Evolutionary conservation across 2,888 invertebrate species (phyloP).

Genomic region (Amiota mariae): DNA sequence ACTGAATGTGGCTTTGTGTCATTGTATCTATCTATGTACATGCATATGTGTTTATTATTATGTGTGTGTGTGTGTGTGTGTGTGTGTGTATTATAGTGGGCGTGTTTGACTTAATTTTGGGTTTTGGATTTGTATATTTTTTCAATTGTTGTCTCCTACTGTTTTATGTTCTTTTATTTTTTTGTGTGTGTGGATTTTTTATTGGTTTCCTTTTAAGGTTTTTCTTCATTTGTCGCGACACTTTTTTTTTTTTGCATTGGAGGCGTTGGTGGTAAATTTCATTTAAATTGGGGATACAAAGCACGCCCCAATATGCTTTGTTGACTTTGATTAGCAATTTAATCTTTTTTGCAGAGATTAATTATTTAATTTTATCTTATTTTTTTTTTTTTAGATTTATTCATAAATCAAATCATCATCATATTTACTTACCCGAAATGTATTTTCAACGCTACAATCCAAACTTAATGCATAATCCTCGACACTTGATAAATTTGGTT

Average conservation of each 20-base stretch:
- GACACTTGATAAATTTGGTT: constrained; percentile 49
- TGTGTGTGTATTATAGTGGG: constrained; percentile 58
- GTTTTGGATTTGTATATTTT: constrained; percentile 30
- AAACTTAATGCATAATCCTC: constrained; percentile 67
- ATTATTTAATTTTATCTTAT: neutral
- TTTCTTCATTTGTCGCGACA: constrained; percentile 9
- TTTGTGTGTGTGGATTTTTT: constrained; percentile 31
- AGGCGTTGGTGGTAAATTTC: no score
- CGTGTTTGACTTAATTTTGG: constrained; percentile 52
- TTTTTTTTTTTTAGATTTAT: constrained; percentile 34
- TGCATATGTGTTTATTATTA: no score
- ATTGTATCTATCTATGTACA: no score
- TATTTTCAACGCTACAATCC: constrained; percentile 61
- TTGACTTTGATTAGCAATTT: no score
- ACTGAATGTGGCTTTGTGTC: constrained; percentile 26
- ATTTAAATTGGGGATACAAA: no score
- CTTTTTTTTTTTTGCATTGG: no score
- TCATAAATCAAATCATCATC: constrained; percentile 37
- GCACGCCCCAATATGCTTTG: neutral
- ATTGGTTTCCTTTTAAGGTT: constrained; percentile 19
- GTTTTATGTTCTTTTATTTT: constrained; percentile 31
- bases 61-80: constrained; percentile 43
- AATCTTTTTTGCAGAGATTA: constrained; percentile 35
- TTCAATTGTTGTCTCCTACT: constrained; percentile 37
- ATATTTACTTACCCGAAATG: constrained; percentile 64